Percentiles rank a stretch among this genome's conserved stretches.
Evolutionary conservation across 1,140 invertebrate genomes (phyloP).

Genomic region (Harlomillsia oculata): DNA sequence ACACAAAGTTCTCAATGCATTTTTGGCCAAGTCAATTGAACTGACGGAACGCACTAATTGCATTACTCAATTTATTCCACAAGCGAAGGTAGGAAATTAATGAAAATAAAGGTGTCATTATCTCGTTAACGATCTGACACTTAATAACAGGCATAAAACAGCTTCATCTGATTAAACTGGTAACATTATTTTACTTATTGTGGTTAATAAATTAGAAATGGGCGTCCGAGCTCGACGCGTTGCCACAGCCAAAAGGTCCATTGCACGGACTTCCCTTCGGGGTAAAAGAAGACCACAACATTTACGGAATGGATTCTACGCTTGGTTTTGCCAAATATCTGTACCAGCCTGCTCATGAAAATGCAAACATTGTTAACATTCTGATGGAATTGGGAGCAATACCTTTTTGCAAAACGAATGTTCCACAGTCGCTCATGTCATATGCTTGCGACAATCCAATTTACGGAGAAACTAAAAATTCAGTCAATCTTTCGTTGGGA

Average conservation of each 20-base stretch:
- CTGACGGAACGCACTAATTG: constrained; percentile 9
- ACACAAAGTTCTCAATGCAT: constrained; percentile 28
- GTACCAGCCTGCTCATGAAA: constrained; percentile 37
- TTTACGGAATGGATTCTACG: constrained; percentile 44
- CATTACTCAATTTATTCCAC: constrained; percentile 18
- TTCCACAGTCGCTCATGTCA: constrained; percentile 38
- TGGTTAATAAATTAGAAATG: constrained; percentile 10
- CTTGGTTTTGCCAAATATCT: constrained; percentile 42
- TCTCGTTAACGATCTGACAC: background rate
- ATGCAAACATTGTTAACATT: constrained; percentile 39
- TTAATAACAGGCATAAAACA: background rate
- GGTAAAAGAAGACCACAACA: constrained; percentile 38
- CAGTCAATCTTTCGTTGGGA: constrained; percentile 18
- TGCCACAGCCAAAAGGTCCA: constrained; percentile 26
- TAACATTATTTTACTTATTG: background rate
- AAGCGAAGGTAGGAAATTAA: constrained; percentile 13
- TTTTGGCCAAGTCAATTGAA: constrained; percentile 16
- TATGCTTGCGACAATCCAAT: constrained; percentile 33
- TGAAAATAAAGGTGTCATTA: no score
- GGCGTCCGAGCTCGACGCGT: constrained; percentile 20
- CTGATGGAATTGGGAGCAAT: constrained; percentile 40
- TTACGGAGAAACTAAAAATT: constrained; percentile 27
- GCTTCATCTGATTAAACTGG: background rate
- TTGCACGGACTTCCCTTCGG: constrained; percentile 40
- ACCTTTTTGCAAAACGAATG: constrained; percentile 44